Percentiles rank a stretch among this genome's conserved stretches.
Conservation (phyloP, 2,113 vertebrate species). For the Mesitornis unicolor region DNA sequence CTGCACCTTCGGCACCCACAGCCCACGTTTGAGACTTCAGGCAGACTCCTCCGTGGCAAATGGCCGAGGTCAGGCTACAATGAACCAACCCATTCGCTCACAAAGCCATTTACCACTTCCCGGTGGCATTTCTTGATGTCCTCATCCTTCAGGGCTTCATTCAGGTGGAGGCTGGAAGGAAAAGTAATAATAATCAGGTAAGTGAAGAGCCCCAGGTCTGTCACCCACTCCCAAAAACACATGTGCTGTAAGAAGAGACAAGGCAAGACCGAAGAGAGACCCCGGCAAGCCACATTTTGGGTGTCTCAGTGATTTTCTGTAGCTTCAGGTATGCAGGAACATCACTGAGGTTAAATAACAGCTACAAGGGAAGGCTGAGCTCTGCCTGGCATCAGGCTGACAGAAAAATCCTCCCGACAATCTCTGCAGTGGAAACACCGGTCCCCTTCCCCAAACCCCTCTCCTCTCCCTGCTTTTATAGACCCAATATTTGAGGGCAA, state of each 20-base stretch:
- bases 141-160: slow-evolving; percentile 64
- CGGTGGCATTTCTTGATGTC: slow-evolving; percentile 71
- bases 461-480: background rate
- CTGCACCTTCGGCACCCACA: rapidly evolving
- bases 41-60: rapidly evolving
- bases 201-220: background rate
- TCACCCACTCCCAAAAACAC: rapidly evolving
- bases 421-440: rapidly evolving
- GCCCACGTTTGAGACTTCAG: background rate
- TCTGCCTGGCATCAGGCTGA: background rate
- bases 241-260: background rate
- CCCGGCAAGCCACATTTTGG: background rate
- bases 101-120: slow-evolving; percentile 64
- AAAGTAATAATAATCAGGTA: background rate
- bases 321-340: too few species aligned
- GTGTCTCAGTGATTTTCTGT: background rate
- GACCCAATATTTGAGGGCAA: background rate
- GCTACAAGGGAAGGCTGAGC: background rate
- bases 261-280: rapidly evolving
- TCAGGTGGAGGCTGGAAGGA: slow-evolving; percentile 65
- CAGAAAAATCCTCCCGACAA: background rate
- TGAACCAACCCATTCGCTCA: rapidly evolving
- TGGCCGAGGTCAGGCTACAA: rapidly evolving
- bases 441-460: background rate
- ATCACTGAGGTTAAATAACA: background rate